A percentile compares a stretch with the other conserved stretches of the same genome.
Conservation (phyloP, 2,113 vertebrate species). For the Syngnathus floridae region DNA sequence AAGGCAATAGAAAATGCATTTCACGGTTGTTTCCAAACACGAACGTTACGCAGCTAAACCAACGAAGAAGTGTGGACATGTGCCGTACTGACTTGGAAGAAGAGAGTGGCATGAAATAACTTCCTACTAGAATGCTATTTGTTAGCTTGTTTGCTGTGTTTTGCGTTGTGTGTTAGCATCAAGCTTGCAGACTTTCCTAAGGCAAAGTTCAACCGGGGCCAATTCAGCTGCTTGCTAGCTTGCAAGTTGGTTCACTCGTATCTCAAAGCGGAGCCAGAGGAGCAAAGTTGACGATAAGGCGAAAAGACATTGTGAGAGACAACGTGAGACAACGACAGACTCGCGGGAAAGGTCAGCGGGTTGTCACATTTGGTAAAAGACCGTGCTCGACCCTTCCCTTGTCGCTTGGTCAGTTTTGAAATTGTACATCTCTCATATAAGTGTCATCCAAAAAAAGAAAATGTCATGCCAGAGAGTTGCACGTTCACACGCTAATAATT, state of each 20-base stretch:
- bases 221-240: neutral
- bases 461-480: constrained; percentile 29
- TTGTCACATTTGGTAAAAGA: constrained; percentile 24
- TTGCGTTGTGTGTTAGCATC: too few species aligned
- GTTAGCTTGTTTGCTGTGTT: too few species aligned
- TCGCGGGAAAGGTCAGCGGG: constrained; percentile 29
- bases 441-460: constrained; percentile 23
- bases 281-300: constrained; percentile 17
- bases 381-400: neutral
- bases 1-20: too few species aligned
- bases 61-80: too few species aligned
- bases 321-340: constrained; percentile 8
- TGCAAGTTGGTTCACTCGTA: neutral
- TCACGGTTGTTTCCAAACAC: too few species aligned
- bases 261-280: neutral
- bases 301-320: constrained; percentile 9
- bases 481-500: constrained; percentile 14
- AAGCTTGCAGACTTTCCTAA: too few species aligned
- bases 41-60: too few species aligned
- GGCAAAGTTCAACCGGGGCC: too few species aligned
- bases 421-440: constrained; percentile 6
- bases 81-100: too few species aligned
- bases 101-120: too few species aligned
- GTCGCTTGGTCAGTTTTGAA: constrained; percentile 16
- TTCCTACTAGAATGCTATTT: too few species aligned